Evolutionary conservation across 2,113 vertebrate species (phyloP).

Genomic region (Lampris incognitus): DNA sequence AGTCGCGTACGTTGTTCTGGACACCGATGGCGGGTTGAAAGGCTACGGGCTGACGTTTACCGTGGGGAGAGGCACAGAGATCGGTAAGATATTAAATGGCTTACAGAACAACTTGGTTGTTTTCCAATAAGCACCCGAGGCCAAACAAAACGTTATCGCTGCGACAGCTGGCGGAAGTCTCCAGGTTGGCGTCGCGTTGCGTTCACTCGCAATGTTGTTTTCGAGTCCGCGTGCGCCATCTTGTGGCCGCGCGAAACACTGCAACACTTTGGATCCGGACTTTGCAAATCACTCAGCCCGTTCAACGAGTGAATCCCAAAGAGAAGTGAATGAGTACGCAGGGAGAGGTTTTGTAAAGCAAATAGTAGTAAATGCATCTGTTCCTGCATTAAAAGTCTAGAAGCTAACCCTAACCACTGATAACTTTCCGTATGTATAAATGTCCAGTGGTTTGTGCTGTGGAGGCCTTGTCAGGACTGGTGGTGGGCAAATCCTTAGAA

Average conservation of each 20-base stretch:
- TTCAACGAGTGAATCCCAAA: too few species aligned
- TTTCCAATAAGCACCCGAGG: background rate
- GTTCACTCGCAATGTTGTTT: conserved; percentile 14
- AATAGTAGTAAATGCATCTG: too few species aligned
- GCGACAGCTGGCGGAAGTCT: too few species aligned
- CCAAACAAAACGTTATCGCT: background rate
- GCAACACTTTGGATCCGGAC: too few species aligned
- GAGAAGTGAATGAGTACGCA: too few species aligned
- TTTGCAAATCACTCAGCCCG: too few species aligned
- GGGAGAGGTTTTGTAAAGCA: too few species aligned
- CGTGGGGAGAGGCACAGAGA: conserved; percentile 88
- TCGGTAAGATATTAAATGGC: conserved; percentile 77
- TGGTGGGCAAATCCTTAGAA: conserved; percentile 79
- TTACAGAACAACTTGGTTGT: background rate
- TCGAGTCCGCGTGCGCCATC: background rate
- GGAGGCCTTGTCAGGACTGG: conserved; percentile 73
- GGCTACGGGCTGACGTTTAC: conserved; percentile 89
- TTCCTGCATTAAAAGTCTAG: background rate
- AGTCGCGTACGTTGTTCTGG: conserved; percentile 83
- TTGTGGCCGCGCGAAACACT: too few species aligned
- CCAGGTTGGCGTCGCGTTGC: background rate
- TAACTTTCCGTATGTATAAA: background rate
- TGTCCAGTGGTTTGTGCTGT: conserved; percentile 82
- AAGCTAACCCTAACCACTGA: background rate
- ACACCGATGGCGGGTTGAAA: conserved; percentile 80